Evolutionary conservation across 2,888 invertebrate species (phyloP), one percentile per base, ranked within the genome.

Genomic region (Pyralis farinalis): DNA sequence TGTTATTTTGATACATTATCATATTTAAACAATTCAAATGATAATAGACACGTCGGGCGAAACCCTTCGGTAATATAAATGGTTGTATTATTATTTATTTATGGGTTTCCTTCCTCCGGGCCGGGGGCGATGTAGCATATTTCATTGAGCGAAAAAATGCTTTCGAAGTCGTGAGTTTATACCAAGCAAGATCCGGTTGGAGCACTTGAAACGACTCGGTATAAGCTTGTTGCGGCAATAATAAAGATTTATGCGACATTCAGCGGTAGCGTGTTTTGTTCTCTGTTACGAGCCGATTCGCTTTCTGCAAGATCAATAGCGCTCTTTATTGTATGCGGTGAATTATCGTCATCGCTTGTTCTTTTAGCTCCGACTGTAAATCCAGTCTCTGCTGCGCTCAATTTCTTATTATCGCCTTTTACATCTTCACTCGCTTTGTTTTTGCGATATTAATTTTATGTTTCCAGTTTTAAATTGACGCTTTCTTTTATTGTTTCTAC

Each of bases 41-140:
- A 82, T 88, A 88, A 88, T 88, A 88, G 88, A 86, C 83, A 82
- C 85, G 86, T 86, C 86, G 84, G 77, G 78, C 63, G 66, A 85
- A 87, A 86, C 86, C 88, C 87, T 88, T 88, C 85, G 79, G 88
- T 84, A 87, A 86, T 88, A 88, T 88, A 87, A 88, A 88, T 88
- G 85, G 85, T 81, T 79, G 82, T 83, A 86, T 88, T 88, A 88
- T 86, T 87, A 88, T 88, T 87, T 88, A 88, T 88, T 88, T 88
- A 88, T 87, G 87, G 73, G 77, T 76, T 85, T 83, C 87, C 85
- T 85, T 86, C 85, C 85, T 80, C 60, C 59, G 73, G 73, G 71
- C 83, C 77, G 70, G 77, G 83, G 82, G 83, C 85, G 71, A 77
- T 74, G 77, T 71, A 73, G 81, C 78, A 85, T 87, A 86, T 87